Evolutionary conservation across 2,797 vertebrate genomes (phyloP).

Genomic region (Coregonus sp.): DNA sequence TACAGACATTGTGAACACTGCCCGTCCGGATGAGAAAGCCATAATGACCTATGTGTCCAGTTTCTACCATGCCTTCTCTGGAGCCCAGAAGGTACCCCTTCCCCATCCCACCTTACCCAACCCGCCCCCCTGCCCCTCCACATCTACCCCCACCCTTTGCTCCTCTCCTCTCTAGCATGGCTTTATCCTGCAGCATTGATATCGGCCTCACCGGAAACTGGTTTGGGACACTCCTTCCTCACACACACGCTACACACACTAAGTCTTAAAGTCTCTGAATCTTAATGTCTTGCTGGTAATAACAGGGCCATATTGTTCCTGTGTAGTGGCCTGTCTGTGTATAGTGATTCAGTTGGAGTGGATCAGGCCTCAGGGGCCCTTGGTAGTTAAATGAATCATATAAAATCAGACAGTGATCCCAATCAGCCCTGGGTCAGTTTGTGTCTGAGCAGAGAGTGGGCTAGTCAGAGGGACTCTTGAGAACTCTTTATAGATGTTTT

Average conservation of each 20-base stretch:
- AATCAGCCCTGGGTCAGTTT: background rate
- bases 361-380: background rate
- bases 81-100: conserved; percentile 81
- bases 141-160: conserved; percentile 19
- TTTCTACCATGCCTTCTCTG: conserved; percentile 98
- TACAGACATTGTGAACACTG: conserved; percentile 95
- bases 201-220: conserved; percentile 24
- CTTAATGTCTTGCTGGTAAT: conserved; percentile 17
- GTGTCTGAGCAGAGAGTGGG: background rate
- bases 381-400: background rate
- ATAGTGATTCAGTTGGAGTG: background rate
- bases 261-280: background rate
- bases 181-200: conserved; percentile 53
- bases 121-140: conserved; percentile 45
- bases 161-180: conserved; percentile 68
- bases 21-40: conserved; percentile 95
- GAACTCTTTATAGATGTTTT: background rate
- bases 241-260: background rate
- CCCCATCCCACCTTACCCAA: background rate
- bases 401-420: background rate
- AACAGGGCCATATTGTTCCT: background rate
- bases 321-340: background rate
- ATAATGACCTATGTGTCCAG: conserved; percentile 98
- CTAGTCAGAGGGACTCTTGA: background rate
- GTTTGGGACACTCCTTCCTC: conserved; percentile 43